These are phyloP conservation scores for Taenaris catops DNA, from an alignment of 2,888 invertebrate species.

Conservation along the genomic window DNA sequence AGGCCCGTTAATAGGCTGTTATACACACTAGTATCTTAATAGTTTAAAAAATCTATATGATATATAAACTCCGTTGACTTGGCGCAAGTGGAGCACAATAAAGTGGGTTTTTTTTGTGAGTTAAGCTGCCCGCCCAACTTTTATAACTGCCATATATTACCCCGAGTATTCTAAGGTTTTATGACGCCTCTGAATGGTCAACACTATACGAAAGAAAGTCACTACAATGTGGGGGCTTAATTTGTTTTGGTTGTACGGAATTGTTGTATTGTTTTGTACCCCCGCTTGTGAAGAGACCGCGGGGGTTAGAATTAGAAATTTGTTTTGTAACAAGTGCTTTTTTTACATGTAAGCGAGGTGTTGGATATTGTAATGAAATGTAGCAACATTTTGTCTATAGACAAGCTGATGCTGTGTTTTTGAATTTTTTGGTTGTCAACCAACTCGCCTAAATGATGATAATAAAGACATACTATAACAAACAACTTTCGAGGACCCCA, in stretches of 20 bases:
- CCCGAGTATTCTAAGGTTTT: conserved; percentile 37
- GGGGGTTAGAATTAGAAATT: conserved; percentile 34
- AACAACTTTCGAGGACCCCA: no score
- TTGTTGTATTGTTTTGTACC: conserved; percentile 49
- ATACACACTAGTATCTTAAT: not conserved
- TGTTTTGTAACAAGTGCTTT: conserved; percentile 17
- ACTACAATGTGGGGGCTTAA: conserved; percentile 44
- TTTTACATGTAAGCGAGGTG: conserved; percentile 9
- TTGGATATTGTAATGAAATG: not conserved
- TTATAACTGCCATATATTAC: conserved; percentile 60
- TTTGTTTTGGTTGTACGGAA: conserved; percentile 72
- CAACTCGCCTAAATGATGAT: no score
- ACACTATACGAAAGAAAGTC: conserved; percentile 35
- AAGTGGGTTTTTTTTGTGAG: conserved; percentile 1
- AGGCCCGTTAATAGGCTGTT: no score
- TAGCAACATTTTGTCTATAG: no score
- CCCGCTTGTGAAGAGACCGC: conserved; percentile 34
- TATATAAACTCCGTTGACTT: conserved; percentile 9
- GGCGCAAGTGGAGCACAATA: conserved; percentile 13
- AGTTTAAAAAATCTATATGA: not conserved
- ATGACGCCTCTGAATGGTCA: conserved; percentile 65
- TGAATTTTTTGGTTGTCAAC: no score
- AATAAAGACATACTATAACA: no score
- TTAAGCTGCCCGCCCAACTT: conserved; percentile 37
- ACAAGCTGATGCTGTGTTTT: no score